Evolutionary conservation across 1,140 invertebrate genomes (phyloP), one percentile per base, ranked within the genome.

Genomic region (Megalonaias nervosa): DNA sequence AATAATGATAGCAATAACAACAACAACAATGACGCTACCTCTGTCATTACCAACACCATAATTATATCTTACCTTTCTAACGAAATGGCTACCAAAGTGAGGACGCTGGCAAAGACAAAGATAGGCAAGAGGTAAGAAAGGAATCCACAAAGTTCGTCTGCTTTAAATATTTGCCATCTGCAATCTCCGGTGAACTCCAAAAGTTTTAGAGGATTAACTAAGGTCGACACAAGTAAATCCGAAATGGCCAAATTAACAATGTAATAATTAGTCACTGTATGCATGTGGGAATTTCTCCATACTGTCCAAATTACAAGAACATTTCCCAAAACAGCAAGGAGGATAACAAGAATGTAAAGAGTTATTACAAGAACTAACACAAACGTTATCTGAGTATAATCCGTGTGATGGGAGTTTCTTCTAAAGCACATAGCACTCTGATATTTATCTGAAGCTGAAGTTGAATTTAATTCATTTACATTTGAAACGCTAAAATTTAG

Each of bases 181-280:
- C 91, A 88, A 5, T 91, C 90, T 0, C 89, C 89, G 1, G 88
- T 89, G 67, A 92, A 88, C 82, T 92, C 91, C 75, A 92, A 77
- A n/a, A 92, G 81, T 83, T 92, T 92, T 0, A 92, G 81, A 0
- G 92, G 92, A 71, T 92, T 87, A 5, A 92, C 92, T 66, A 92
- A 89, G 12, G 84, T 81, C 55, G 91, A 91, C 17, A 92, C 91
- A n/a, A 92, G 76, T 56, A 92, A 89, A 77, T 92, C 92, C 67
- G 85, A 86, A 15, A 89, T 81, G 0, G 91, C 91, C 62, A 93
- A 78, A 82, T 92, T 92, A 56, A 92, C 92, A 61, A 93, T 92
- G 83, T 92, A 92, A 80, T 91, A 92, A 83, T 92, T 92, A 66
- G 92, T 92, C 15, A 91, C 89, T 4, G 91, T 92, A 71, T 92